A percentile compares a stretch with the other conserved stretches of the same genome.
Evolutionary conservation across 2,888 invertebrate species (phyloP).

Genomic region (Nomada flava): DNA sequence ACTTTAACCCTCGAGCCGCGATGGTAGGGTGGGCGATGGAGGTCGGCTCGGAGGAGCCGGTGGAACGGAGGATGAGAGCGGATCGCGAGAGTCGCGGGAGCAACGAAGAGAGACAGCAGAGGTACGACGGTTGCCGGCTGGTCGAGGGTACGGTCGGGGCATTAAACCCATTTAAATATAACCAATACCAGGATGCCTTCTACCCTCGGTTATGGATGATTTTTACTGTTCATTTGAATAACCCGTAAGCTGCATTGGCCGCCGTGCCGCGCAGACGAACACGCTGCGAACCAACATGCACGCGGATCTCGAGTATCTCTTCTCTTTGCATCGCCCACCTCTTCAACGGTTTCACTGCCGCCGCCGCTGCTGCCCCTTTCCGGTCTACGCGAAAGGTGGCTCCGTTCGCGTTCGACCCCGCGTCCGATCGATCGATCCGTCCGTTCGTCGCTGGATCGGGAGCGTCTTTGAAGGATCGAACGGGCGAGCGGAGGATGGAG

Average conservation of each 20-base stretch:
- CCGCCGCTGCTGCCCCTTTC: not conserved
- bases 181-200: slow-evolving; percentile 76
- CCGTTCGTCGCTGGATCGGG: not conserved
- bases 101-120: slow-evolving; percentile 41
- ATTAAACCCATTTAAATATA: slow-evolving; percentile 82
- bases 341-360: not conserved
- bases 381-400: not conserved
- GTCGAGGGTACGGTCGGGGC: slow-evolving; percentile 72
- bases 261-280: slow-evolving; percentile 44
- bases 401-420: slow-evolving; percentile 1
- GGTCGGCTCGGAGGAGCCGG: slow-evolving; percentile 28
- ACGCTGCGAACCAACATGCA: slow-evolving; percentile 40
- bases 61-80: slow-evolving; percentile 34
- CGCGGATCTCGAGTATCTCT: slow-evolving; percentile 40
- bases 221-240: slow-evolving; percentile 83
- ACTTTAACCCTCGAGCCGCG: slow-evolving; percentile 69
- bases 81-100: slow-evolving; percentile 40
- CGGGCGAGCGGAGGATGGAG: not conserved
- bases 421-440: not conserved
- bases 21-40: slow-evolving; percentile 14
- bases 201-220: slow-evolving; percentile 78
- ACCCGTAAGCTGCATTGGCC: slow-evolving; percentile 75
- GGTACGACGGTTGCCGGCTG: slow-evolving; percentile 53
- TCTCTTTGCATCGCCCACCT: slow-evolving; percentile 9
- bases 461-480: not conserved